Evolutionary conservation across 2,113 vertebrate genomes (phyloP).

Genomic region (Columba janthina): DNA sequence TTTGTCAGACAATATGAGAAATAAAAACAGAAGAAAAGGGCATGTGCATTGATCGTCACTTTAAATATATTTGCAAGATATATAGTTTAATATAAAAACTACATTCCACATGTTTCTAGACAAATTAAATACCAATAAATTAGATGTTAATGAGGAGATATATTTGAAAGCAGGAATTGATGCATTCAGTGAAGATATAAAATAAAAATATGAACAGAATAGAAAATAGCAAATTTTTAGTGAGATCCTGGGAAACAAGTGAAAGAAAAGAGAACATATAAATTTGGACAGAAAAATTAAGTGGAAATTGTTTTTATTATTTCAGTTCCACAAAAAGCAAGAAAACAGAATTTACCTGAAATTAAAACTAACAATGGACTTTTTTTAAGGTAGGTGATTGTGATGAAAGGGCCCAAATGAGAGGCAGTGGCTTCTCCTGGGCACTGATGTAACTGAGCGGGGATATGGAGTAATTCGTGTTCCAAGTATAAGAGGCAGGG

Average conservation of each 20-base stretch:
- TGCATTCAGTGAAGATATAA: not conserved
- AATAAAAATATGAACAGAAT: not conserved
- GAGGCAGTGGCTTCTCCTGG: not conserved
- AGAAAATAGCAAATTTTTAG: not conserved
- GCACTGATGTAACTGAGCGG: not conserved
- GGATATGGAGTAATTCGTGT: not conserved
- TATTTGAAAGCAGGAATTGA: not conserved
- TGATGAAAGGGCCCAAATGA: not conserved
- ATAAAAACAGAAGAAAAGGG: not conserved
- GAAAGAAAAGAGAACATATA: not conserved
- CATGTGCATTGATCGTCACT: not conserved
- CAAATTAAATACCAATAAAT: not conserved
- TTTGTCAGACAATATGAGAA: not conserved
- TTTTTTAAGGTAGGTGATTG: not conserved
- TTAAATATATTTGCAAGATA: not conserved
- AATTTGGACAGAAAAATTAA: not conserved
- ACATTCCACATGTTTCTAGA: not conserved
- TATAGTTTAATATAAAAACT: not conserved
- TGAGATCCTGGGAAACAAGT: not conserved
- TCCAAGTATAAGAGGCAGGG: not conserved
- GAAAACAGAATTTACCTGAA: not conserved
- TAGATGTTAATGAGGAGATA: not conserved
- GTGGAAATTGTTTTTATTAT: not conserved
- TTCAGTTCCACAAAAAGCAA: not conserved
- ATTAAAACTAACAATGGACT: not conserved